Base-by-base conservation (phyloP, 2,888 invertebrate species). In the Nudaria mundana region DNA sequence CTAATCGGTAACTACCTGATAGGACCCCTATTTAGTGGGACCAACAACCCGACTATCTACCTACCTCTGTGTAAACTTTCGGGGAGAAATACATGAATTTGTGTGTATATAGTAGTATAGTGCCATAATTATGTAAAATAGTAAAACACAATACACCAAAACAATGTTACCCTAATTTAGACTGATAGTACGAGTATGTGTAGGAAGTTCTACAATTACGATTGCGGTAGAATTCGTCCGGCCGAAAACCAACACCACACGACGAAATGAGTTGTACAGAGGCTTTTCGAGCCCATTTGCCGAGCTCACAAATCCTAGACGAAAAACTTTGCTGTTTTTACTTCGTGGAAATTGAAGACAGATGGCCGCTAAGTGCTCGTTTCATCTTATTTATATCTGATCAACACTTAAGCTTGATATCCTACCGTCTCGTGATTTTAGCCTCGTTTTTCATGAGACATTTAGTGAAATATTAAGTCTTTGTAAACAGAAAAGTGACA, bases 231-330 rank as follows among this genome's bases (percentile, higher is more conserved):
- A 37, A 25, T 20, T 20, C 37, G 33, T 32, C 39, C 43, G 34
- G 39, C 24, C 36, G 39, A 48, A 48, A 56, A 50, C 56, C 60
- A 52, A 41, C 37, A 48, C 56, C 45, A 73, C 18, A 18, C 18
- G 18, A 18, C 5, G 18, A 5, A 76, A 78, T 76, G 72, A 71
- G 59, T 64, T 66, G 66, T 52, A 55, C 62, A 56, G 58, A 70
- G 67, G 71, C 71, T 72, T 69, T 18, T 69, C 67, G 57, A 63
- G 57, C 52, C 63, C 71, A 72, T 78, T 77, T 75, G 64, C 58
- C 49, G 47, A 52, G 44, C 55, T 53, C 62, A 62, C 63, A 70
- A 73, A 70, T 71, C 64, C 70, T 68, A 67, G 66, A 49, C 62
- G 62, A 67, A 69, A 69, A 73, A 39, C 39, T 41, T 40, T 24